Conservation (phyloP, 1,140 invertebrate genomes). For the Apis florea region DNA sequence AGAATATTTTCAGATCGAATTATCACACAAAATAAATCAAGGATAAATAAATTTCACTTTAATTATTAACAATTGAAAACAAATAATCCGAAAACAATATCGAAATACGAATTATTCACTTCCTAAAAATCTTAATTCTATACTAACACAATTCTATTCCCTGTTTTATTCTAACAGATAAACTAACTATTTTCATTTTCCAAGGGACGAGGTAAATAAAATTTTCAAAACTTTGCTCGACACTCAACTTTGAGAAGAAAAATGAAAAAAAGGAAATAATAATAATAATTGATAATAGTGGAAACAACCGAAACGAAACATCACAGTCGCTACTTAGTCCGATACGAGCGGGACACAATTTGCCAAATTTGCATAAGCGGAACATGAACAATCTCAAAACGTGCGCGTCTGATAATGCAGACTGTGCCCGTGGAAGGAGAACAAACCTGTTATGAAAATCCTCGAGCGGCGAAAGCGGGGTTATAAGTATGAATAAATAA, state of each 20-base stretch:
- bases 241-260: background rate
- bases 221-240: no score
- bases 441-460: slow-evolving; percentile 64
- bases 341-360: background rate
- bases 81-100: no score
- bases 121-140: no score
- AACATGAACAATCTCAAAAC: slow-evolving; percentile 36
- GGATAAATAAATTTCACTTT: no score
- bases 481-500: slow-evolving; percentile 67
- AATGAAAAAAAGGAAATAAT: background rate
- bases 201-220: no score
- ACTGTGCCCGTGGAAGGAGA: background rate
- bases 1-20: no score
- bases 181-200: no score
- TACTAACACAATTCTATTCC: no score
- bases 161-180: no score
- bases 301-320: background rate
- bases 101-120: no score
- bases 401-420: slow-evolving; percentile 43
- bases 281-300: background rate
- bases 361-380: slow-evolving; percentile 39
- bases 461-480: slow-evolving; percentile 51
- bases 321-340: background rate
- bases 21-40: no score
- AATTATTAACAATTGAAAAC: no score